Base-by-base conservation (phyloP, 1,140 invertebrate genomes). In the Magallana ariakensis region DNA sequence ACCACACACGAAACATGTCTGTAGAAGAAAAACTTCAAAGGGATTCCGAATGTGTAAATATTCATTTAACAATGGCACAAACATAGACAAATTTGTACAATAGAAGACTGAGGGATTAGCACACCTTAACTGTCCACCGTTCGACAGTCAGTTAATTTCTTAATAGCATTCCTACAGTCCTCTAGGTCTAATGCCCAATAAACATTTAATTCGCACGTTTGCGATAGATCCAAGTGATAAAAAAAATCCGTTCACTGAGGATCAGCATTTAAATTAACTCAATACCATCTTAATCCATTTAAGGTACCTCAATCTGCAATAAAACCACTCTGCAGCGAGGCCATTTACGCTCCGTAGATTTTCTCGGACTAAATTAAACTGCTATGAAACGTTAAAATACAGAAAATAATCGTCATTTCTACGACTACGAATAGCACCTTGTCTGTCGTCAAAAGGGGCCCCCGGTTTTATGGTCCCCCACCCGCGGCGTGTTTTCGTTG, bases 281-380 rank as follows among this genome's bases (percentile, higher is more conserved):
- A 75, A 75, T 26, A 75, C 66, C 22, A 33, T 75, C 66, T 75
- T 75, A 75, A 75, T 75, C 66, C 66, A 75, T 75, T 75, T 75
- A 75, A 75, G 66, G 66, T 75, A 75, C 66, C 66, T 33, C 66
- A 75, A 75, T 75, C 66, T 75, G 66, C 66, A 75, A 75, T 75
- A 75, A 75, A 75, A 75, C 66, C 66, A 75, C 66, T 75, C 22
- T 75, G 66, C 33, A 75, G 66, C 66, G 66, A 19, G 66, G 66
- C 9, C 9, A 26, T 75, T 75, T 75, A 75, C 66, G 26, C 66
- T 75, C 66, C 8, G 66, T 33, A 33, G 66, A 26, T 75, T 75
- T 75, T 75, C 66, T 75, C 66, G 66, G 33, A 75, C 66, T 75
- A 33, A 75, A 75, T 75, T 75, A 75, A 75, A 75, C 66, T 75